Conservation (phyloP, 2,113 vertebrate species). For the Emberiza fucata region DNA sequence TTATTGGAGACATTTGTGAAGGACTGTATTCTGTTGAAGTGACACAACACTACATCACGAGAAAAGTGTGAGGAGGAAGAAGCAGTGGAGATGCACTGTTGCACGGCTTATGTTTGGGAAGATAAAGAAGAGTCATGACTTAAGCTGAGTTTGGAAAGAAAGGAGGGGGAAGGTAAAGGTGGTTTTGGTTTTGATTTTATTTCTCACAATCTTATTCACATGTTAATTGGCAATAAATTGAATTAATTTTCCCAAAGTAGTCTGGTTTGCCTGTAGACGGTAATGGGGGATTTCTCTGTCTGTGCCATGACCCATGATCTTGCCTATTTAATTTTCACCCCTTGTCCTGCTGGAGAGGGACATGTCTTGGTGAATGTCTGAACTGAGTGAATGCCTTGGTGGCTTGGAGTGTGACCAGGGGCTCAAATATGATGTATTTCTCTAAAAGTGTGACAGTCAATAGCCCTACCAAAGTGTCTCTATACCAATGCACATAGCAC, state of each 20-base stretch:
- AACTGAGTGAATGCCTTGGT: neutral
- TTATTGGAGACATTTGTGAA: neutral
- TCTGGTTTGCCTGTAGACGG: neutral
- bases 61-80: neutral
- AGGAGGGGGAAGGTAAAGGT: neutral
- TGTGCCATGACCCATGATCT: neutral
- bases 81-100: neutral
- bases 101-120: neutral
- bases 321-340: neutral
- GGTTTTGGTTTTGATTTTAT: neutral
- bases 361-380: neutral
- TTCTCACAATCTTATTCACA: neutral
- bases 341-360: neutral
- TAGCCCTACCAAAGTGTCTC: neutral
- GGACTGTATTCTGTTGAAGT: neutral
- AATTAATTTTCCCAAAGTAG: neutral
- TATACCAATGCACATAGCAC: rapidly evolving
- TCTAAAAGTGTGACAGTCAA: neutral
- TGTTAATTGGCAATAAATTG: neutral
- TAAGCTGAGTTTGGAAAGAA: neutral
- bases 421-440: neutral
- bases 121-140: neutral
- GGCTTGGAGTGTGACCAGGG: neutral
- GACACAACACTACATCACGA: neutral
- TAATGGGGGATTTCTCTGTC: neutral